Percentiles rank a stretch among this genome's conserved stretches.
Conservation (phyloP, 2,797 vertebrate species). For the Amniataba percoides region DNA sequence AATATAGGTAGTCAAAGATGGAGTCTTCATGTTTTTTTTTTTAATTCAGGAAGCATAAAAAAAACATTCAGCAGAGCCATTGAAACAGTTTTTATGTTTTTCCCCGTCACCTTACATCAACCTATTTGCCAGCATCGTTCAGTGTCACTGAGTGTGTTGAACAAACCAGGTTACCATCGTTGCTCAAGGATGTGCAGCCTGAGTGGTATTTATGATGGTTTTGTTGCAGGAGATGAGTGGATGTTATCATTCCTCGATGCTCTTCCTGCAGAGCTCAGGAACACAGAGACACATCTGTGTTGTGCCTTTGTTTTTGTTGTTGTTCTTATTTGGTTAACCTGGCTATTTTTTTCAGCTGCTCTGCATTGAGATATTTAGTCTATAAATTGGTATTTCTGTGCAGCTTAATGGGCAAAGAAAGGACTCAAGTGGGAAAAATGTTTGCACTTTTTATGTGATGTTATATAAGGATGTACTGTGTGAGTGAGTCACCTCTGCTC, state of each 20-base stretch:
- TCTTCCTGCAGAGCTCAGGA: conserved; percentile 34
- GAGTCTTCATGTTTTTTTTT: neutral
- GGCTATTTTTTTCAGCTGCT: no score
- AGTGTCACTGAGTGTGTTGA: conserved; percentile 16
- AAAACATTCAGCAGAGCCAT: no score
- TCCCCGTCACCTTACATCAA: neutral
- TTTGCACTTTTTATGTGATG: neutral
- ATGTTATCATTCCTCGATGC: conserved; percentile 27
- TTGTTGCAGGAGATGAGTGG: conserved; percentile 24
- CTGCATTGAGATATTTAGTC: neutral
- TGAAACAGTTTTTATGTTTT: no score
- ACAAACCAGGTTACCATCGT: conserved; percentile 20
- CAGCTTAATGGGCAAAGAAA: neutral
- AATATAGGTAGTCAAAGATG: neutral
- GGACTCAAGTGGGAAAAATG: neutral
- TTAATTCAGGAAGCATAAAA: neutral
- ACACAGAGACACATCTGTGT: conserved; percentile 27
- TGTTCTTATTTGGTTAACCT: neutral
- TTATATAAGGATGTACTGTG: neutral
- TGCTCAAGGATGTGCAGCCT: conserved; percentile 42
- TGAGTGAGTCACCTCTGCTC: conserved; percentile 78
- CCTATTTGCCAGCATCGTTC: conserved; percentile 16
- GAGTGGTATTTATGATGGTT: conserved; percentile 24
- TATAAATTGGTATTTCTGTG: conserved; percentile 2
- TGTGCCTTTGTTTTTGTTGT: conserved; percentile 3